Base-by-base conservation (phyloP, 2,113 vertebrate species). In the Barbus barbus region DNA sequence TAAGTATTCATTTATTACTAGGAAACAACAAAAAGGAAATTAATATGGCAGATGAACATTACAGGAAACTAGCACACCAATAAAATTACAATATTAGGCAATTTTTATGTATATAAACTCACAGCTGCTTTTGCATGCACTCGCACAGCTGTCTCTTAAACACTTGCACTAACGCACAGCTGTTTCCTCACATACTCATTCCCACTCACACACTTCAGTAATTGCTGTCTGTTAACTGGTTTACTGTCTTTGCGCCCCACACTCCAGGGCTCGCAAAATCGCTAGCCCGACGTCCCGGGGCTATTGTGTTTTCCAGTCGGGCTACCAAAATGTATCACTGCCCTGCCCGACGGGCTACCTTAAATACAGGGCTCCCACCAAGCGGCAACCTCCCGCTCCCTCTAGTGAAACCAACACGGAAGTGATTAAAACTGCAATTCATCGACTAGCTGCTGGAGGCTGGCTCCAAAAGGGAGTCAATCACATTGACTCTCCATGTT, bases 211-310 rank as follows among this genome's bases (percentile, higher is more conserved):
- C 75, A 80, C 78, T 41, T 85, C 83, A 26, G 56, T 38, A 31
- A 85, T 86, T 91, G 89, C 86, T 81, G 88, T 85, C 82, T 86
- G 84, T 69, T 82, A 82, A 88, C 89, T 86, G 71, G 86, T 89
- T 60, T 84, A 46, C 48, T 74, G 81, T 81, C 48, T 69, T 84
- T 24, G 71, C 77, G 69, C 38, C 44, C 33, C 72, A 61, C 48
- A 26, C n/a, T n/a, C n/a, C n/a, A n/a, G n/a, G n/a, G n/a, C n/a
- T n/a, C n/a, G n/a, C n/a, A n/a, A n/a, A n/a, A n/a, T n/a, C n/a
- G n/a, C n/a, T n/a, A n/a, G n/a, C n/a, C n/a, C n/a, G n/a, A n/a
- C n/a, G n/a, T n/a, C n/a, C n/a, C n/a, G n/a, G n/a, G n/a, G n/a
- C n/a, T n/a, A n/a, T n/a, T n/a, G n/a, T n/a, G n/a, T n/a, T n/a